Evolutionary conservation across 2,888 invertebrate species (phyloP), one percentile per base, ranked within the genome.

Genomic region (Polyploca ridens): DNA sequence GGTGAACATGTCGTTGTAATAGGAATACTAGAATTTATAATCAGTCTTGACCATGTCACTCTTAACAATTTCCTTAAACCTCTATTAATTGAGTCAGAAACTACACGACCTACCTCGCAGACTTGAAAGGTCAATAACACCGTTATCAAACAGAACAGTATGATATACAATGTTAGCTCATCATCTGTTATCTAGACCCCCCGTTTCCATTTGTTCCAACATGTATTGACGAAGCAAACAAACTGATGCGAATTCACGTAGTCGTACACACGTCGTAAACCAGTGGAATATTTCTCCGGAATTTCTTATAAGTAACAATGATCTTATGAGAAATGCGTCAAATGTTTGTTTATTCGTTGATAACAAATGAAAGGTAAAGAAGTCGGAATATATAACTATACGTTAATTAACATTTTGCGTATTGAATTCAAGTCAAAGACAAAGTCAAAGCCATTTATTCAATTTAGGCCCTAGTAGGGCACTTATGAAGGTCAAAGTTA

Each of bases 91-190:
- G 7, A 13, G 4, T 41, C 5, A 3, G 41, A 41, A 13, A 10
- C 54, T 16, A 19, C 54, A 19, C 54, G 54, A 54, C 54, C 54
- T 54, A 54, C 54, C 54, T 54, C 54, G 7, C 54, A 54, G 8
- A 16, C 6, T 10, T 19, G 8, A 54, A 54, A 54, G 54, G 19
- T 54, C 54, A 54, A 19, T 54, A 54, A 54, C 16, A 2, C 10
- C 19, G 19, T 54, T 54, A 54, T 54, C 54, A 54, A 16, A 54
- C 10, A 54, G 3, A 19, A 54, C 19, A 19, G 8, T 10, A 16
- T 4, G 16, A 19, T 19, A 7, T 19, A 49, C 49, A 49, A 54
- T 54, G 6, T 54, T 16, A 10, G 19, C 54, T 19, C 19, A 19
- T 19, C 16, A 10, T 54, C 10, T 54, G 7, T 54, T 54, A 54